These are phyloP conservation scores for Drosophila prolongata DNA, from an alignment of 2,888 invertebrate genomes.

Conservation along the genomic window DNA sequence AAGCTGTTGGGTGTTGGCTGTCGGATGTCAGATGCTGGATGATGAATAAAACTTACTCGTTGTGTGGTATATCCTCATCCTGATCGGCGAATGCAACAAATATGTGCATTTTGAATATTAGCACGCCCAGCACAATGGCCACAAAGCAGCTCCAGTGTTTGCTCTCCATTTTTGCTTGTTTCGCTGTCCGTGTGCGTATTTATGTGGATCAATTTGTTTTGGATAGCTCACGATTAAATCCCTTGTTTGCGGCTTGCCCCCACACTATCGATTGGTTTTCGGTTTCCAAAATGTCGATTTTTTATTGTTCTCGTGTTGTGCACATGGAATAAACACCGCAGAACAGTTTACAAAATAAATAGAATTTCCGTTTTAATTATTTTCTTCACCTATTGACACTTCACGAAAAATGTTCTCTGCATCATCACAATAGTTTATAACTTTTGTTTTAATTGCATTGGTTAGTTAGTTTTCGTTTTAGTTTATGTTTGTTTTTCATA, in stretches of 20 bases:
- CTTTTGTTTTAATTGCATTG: slow-evolving; percentile 18
- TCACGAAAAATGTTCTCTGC: slow-evolving; percentile 18
- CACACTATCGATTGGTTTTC: slow-evolving; percentile 29
- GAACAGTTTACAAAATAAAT: slow-evolving; percentile 26
- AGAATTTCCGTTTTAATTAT: slow-evolving; percentile 24
- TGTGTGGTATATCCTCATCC: slow-evolving; percentile 95
- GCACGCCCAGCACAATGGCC: slow-evolving; percentile 78
- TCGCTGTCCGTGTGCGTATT: slow-evolving; percentile 21
- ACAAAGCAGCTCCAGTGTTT: slow-evolving; percentile 76
- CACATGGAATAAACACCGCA: slow-evolving; percentile 30
- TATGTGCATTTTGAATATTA: slow-evolving; percentile 79
- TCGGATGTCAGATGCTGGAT: slow-evolving; percentile 17
- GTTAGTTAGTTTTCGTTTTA: slow-evolving; percentile 2
- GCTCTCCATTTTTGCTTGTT: slow-evolving; percentile 71
- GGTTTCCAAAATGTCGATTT: slow-evolving; percentile 27
- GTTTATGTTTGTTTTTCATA: slow-evolving; percentile 28
- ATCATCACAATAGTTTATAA: slow-evolving; percentile 5
- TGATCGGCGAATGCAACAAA: slow-evolving; percentile 86
- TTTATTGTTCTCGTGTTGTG: slow-evolving; percentile 22
- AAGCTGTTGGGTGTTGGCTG: slow-evolving; percentile 24
- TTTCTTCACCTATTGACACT: slow-evolving; percentile 36
- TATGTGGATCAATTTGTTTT: slow-evolving; percentile 32
- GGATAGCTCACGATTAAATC: slow-evolving; percentile 45
- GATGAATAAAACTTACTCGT: slow-evolving; percentile 89
- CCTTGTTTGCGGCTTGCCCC: slow-evolving; percentile 27